These are phyloP conservation scores for Phyllopteryx taeniolatus DNA, from an alignment of 2,113 vertebrate species.

Conservation along the genomic window DNA sequence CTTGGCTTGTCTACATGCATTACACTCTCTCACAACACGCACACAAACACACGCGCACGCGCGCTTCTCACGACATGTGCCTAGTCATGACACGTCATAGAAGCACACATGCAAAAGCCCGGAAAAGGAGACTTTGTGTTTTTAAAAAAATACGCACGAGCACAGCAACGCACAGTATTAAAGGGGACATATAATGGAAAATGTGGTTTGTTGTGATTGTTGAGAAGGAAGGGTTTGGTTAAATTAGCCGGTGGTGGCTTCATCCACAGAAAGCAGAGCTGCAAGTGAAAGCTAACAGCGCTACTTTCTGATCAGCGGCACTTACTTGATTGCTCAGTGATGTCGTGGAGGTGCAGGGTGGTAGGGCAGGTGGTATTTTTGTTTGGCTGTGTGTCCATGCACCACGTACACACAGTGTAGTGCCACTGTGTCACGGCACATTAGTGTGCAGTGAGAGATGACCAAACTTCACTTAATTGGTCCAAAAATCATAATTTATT, in stretches of 20 bases:
- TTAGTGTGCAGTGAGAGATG: no score
- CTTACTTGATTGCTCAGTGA: no score
- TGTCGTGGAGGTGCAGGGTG: no score
- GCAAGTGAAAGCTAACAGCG: background rate
- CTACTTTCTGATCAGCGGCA: no score
- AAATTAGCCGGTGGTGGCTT: background rate
- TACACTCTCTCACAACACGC: conserved; percentile 50
- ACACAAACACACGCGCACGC: conserved; percentile 11
- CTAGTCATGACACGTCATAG: conserved; percentile 17
- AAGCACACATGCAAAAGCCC: background rate
- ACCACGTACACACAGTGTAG: no score
- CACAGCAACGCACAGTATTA: background rate
- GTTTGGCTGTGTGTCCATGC: no score
- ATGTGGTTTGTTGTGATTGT: no score
- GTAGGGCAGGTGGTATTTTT: no score
- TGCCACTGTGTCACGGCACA: no score
- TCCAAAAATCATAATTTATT: background rate
- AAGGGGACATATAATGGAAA: background rate
- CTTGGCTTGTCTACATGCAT: conserved; percentile 69
- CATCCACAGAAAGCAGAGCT: background rate
- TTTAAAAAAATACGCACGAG: conserved; percentile 7
- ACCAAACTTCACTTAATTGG: background rate
- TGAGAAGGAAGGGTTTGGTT: background rate
- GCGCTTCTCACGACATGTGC: conserved; percentile 6
- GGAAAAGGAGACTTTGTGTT: background rate